Conservation (phyloP, 2,888 invertebrate genomes). For the Gisinianus flammeolus region DNA sequence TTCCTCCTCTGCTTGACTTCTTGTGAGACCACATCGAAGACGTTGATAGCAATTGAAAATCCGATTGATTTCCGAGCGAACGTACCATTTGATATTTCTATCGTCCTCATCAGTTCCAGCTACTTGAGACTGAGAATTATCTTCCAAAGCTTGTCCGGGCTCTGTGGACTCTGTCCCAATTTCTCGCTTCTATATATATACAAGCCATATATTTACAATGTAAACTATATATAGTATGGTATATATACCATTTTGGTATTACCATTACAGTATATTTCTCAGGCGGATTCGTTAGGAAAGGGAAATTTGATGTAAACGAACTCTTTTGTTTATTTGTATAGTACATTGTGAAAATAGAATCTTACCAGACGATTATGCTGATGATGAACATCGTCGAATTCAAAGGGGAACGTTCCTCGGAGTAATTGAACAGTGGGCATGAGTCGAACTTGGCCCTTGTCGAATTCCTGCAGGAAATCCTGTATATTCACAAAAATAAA, state of each 20-base stretch:
- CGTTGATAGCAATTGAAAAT: slow-evolving; percentile 36
- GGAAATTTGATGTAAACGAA: too few species aligned
- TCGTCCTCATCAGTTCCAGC: slow-evolving; percentile 7
- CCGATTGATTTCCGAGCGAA: slow-evolving; percentile 24
- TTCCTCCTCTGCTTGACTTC: slow-evolving; percentile 27
- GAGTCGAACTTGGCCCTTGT: slow-evolving; percentile 5
- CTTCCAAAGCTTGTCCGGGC: not conserved
- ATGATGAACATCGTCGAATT: not conserved
- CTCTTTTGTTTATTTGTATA: too few species aligned
- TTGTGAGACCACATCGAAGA: slow-evolving; percentile 28
- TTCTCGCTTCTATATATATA: slow-evolving; percentile 11
- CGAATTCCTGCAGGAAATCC: slow-evolving; percentile 25
- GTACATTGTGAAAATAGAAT: too few species aligned
- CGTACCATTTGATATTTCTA: slow-evolving; percentile 3
- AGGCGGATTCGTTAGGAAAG: not conserved
- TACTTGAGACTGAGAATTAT: too few species aligned
- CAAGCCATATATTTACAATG: not conserved
- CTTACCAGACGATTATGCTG: not conserved
- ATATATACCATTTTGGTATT: not conserved
- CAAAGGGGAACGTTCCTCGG: slow-evolving; percentile 15
- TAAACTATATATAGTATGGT: not conserved
- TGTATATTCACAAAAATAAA: not conserved
- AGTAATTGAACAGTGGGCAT: slow-evolving; percentile 2
- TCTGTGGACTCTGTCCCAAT: too few species aligned
- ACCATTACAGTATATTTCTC: not conserved